Percentiles rank a stretch among this genome's conserved stretches.
Evolutionary conservation across 2,113 vertebrate species (phyloP).

Genomic region (Callithrix jacchus): DNA sequence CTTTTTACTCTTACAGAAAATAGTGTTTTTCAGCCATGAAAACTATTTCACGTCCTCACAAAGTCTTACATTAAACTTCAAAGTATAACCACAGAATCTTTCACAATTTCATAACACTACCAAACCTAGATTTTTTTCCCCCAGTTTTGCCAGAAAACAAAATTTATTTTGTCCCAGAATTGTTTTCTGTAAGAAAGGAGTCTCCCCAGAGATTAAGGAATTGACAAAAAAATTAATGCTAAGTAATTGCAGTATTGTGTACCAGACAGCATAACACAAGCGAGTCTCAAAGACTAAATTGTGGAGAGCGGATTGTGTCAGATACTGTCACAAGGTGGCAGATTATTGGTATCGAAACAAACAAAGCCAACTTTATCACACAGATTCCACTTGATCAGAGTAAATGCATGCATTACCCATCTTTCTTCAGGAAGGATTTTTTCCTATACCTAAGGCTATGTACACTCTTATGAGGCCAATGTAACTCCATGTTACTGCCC

Average conservation of each 20-base stretch:
- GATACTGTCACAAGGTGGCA: not conserved
- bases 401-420: not conserved
- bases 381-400: not conserved
- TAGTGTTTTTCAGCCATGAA: conserved; percentile 10
- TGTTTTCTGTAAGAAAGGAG: conserved; percentile 49
- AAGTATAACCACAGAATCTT: conserved; percentile 50
- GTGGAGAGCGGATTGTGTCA: not conserved
- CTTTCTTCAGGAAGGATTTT: not conserved
- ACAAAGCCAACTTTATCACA: not conserved
- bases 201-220: conserved; percentile 32
- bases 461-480: not conserved
- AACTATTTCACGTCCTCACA: conserved; percentile 33
- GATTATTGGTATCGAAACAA: not conserved
- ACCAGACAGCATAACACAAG: not conserved
- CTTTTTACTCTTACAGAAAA: not conserved
- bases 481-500: not conserved
- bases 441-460: not conserved
- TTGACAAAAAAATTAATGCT: not conserved
- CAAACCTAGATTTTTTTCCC: conserved; percentile 7
- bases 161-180: conserved; percentile 48
- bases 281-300: not conserved
- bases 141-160: conserved; percentile 40
- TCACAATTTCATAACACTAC: conserved; percentile 38
- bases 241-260: not conserved
- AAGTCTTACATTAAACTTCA: conserved; percentile 55